phyloP scores from a whole-genome alignment of 2,888 invertebrate genomes.

The Labia minor region DNA sequence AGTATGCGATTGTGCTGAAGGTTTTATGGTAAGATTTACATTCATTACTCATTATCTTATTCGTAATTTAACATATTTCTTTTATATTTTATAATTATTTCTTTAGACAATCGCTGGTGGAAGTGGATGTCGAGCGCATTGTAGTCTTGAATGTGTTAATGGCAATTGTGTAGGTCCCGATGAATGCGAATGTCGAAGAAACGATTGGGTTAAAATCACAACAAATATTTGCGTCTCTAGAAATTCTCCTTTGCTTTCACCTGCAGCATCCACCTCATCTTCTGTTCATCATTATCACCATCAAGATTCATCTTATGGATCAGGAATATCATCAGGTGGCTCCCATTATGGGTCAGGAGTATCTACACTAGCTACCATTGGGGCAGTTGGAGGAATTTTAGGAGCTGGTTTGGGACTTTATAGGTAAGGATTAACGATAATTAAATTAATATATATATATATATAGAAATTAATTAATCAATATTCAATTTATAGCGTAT shows the following conservation, averaged over 20 bases:
- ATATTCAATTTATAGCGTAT: neutral
- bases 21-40: neutral
- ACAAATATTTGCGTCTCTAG: neutral
- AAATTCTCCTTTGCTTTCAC: neutral
- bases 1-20: neutral
- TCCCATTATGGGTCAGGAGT: neutral
- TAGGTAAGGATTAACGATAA: too few species aligned
- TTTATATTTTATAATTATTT: neutral
- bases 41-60: too few species aligned
- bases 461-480: too few species aligned
- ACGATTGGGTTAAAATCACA: neutral
- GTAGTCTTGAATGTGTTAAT: neutral
- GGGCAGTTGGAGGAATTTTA: neutral
- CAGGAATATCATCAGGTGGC: neutral
- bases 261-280: too few species aligned
- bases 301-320: neutral
- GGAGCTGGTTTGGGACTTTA: neutral
- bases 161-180: neutral
- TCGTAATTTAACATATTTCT: neutral
- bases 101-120: neutral
- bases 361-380: neutral
- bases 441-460: too few species aligned
- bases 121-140: neutral
- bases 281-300: too few species aligned
- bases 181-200: neutral